Evolutionary conservation across 2,113 vertebrate genomes (phyloP), one percentile per base, ranked within the genome.

Genomic region (Mus musculus): DNA sequence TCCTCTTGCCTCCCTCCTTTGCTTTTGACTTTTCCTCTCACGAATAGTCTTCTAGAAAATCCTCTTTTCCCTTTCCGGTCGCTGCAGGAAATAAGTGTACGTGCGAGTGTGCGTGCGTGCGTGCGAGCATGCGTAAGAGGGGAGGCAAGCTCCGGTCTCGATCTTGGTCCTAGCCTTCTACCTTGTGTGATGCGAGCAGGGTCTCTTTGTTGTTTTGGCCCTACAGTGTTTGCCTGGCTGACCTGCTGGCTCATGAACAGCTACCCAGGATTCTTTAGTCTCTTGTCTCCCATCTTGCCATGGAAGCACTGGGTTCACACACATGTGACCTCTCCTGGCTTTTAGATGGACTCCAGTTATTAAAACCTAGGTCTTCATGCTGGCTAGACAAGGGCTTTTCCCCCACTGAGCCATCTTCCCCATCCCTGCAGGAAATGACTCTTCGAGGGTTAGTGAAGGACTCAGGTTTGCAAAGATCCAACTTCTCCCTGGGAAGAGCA

Each of bases 11-110:
- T 89, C 72, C 10, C 71, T 78, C 36, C 56, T 93, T 86, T 87
- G 72, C 84, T 92, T 69, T 5, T 42, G 46, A 63, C 72, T 86
- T 86, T 93, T 90, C 69, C 78, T 73, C 76, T 90, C 77, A 92
- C 52, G 71, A 26, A 78, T 52, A 33, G 28, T 69, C 73, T 69
- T 52, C 78, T 84, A 87, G 82, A 73, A 92, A 93, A 93, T 12
- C n/a, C 49, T 59, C 65, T 11, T 54, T 72, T 52, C 73, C 54
- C 85, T 46, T 73, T 82, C 67, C n/a, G 3, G 67, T 59, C 73
- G 33, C 69, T 61, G 26, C 2, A 46, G 84, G 84, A 97, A 93
- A 63, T 52, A 2, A 69, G 67, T 5, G 30, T 63, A 2, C 3
- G 63, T 28, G 63, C 9, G 24, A 10, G 26, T 3, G 9, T 67